Conservation (phyloP, 2,113 vertebrate genomes). For the Lichenostomus cassidix region DNA sequence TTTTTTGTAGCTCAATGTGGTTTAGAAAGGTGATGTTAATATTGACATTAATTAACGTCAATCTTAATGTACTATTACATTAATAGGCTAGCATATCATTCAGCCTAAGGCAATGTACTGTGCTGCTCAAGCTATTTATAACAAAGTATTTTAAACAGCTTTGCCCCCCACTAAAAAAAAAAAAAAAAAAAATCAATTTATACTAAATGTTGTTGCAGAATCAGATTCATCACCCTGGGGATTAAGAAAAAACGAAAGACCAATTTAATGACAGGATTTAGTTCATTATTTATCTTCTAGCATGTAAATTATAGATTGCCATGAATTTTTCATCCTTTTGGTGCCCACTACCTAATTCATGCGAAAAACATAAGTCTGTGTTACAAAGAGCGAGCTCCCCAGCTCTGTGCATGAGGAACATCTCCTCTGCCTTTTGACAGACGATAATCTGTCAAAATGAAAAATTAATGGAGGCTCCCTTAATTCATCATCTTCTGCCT, state of each 20-base stretch:
- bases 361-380: slow-evolving; percentile 67
- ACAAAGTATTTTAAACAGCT: slow-evolving; percentile 67
- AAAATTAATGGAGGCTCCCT: slow-evolving; percentile 82
- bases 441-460: slow-evolving; percentile 86
- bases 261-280: slow-evolving; percentile 81
- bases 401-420: slow-evolving; percentile 69
- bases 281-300: slow-evolving; percentile 83
- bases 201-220: slow-evolving; percentile 75
- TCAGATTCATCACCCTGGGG: slow-evolving; percentile 75
- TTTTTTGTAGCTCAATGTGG: slow-evolving; percentile 38
- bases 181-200: slow-evolving; percentile 60
- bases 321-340: slow-evolving; percentile 83
- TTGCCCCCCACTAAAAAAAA: slow-evolving; percentile 12
- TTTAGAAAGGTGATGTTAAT: slow-evolving; percentile 64
- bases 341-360: slow-evolving; percentile 78
- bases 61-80: slow-evolving; percentile 66
- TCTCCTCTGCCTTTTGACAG: slow-evolving; percentile 77
- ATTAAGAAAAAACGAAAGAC: slow-evolving; percentile 78
- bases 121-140: slow-evolving; percentile 71
- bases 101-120: slow-evolving; percentile 56
- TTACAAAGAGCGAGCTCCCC: slow-evolving; percentile 73
- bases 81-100: slow-evolving; percentile 65
- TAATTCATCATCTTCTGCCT: slow-evolving; percentile 83
- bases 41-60: slow-evolving; percentile 72
- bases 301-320: slow-evolving; percentile 84